A percentile compares a stretch with the other conserved stretches of the same genome.
phyloP scores from a whole-genome alignment of 2,888 invertebrate genomes.

The Phytoseiulus persimilis region DNA sequence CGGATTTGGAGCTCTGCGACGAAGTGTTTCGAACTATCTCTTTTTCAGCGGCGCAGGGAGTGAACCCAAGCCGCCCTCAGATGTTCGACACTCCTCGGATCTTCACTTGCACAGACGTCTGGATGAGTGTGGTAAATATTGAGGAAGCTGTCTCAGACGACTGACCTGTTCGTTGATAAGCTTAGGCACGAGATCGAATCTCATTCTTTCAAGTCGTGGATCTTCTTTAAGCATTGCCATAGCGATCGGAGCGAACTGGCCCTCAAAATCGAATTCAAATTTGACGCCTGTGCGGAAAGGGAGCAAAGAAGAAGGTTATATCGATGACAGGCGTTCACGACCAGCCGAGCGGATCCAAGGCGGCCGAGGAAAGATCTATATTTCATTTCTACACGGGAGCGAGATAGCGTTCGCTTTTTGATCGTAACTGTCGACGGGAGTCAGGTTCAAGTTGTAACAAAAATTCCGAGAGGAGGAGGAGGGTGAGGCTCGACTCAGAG shows the following conservation, averaged over 20 bases:
- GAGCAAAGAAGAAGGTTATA: conserved; percentile 45
- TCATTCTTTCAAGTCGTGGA: conserved; percentile 91
- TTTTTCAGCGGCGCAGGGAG: no score
- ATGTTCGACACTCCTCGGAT: no score
- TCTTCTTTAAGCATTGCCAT: conserved; percentile 89
- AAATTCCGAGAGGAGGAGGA: no score
- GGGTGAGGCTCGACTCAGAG: no score
- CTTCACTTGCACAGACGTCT: no score
- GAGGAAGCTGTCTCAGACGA: not conserved
- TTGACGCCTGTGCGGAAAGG: conserved; percentile 62
- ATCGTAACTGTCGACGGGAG: not conserved
- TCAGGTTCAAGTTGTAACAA: no score
- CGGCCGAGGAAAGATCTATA: not conserved
- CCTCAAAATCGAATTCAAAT: conserved; percentile 88
- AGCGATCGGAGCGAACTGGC: conserved; percentile 78
- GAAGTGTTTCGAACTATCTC: no score
- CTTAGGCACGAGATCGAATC: conserved; percentile 98
- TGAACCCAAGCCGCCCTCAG: no score
- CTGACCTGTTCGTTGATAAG: conserved; percentile 51
- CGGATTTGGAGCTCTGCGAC: no score
- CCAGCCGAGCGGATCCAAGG: not conserved
- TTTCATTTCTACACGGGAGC: not conserved
- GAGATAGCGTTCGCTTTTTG: not conserved
- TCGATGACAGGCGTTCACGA: not conserved
- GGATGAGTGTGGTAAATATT: no score